Evolutionary conservation across 2,797 vertebrate species (phyloP).

Genomic region (Mastacembelus armatus): DNA sequence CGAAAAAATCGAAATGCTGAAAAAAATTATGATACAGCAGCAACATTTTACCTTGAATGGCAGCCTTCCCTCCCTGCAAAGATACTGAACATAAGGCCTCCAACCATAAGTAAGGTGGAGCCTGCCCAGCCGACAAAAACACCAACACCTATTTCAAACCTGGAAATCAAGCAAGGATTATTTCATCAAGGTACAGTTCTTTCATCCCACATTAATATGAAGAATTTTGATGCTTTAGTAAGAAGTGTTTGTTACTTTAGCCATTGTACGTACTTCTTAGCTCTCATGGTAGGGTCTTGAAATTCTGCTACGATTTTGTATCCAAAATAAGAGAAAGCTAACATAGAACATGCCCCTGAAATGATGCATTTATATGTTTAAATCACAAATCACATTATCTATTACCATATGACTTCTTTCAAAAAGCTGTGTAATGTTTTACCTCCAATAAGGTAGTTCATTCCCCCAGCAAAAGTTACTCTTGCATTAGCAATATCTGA

Average conservation of each 20-base stretch:
- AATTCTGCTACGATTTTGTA: constrained; percentile 81
- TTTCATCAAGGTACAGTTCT: not conserved
- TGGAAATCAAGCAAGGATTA: constrained; percentile 61
- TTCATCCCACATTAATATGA: not conserved
- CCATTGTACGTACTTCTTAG: constrained; percentile 75
- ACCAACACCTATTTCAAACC: constrained; percentile 94
- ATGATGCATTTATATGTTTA: not conserved
- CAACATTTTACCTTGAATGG: constrained; percentile 69
- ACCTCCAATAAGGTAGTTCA: constrained; percentile 85
- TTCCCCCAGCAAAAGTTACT: constrained; percentile 83
- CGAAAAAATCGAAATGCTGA: not conserved
- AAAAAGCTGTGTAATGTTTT: constrained; percentile 3
- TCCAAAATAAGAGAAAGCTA: constrained; percentile 83
- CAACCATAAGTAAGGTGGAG: constrained; percentile 89
- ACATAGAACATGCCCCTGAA: constrained; percentile 82
- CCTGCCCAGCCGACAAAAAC: constrained; percentile 96
- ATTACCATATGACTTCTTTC: not conserved
- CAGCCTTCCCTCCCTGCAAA: constrained; percentile 79
- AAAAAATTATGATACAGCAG: not conserved
- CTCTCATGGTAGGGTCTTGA: constrained; percentile 71
- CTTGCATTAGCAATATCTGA: constrained; percentile 81
- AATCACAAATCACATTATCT: not conserved
- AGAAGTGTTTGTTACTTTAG: not conserved
- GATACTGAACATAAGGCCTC: constrained; percentile 91
- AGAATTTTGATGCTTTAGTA: not conserved